A percentile compares a stretch with the other conserved stretches of the same genome.
These are phyloP conservation scores for Nothobranchius furzeri DNA, from an alignment of 2,113 vertebrate species.

Conservation along the genomic window DNA sequence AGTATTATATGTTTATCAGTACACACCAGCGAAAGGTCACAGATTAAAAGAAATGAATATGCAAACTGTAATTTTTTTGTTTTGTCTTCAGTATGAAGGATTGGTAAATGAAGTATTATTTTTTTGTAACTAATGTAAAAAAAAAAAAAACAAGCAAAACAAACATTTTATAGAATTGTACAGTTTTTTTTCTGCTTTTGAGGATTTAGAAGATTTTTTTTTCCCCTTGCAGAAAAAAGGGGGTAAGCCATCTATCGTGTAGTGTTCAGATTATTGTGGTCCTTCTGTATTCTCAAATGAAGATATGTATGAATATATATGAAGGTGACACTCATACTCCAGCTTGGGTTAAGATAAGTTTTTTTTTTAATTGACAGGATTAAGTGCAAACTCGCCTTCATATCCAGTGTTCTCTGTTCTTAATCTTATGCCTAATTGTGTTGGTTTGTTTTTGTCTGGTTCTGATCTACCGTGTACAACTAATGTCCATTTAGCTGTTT, in stretches of 20 bases:
- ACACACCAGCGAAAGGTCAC: conserved; percentile 94
- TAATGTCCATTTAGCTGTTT: not conserved
- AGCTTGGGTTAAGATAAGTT: conserved; percentile 52
- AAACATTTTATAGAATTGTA: conserved; percentile 99
- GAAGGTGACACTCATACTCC: conserved; percentile 78
- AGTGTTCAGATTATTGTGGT: conserved; percentile 69
- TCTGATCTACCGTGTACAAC: not conserved
- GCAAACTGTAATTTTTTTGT: conserved; percentile 61
- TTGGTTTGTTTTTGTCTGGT: conserved; percentile 34
- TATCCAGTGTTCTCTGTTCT: conserved; percentile 36
- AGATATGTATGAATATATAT: conserved; percentile 77
- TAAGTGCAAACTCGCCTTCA: conserved; percentile 13
- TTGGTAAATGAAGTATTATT: conserved; percentile 93
- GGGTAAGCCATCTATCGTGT: conserved; percentile 71
- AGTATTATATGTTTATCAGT: conserved; percentile 84
- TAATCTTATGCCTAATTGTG: conserved; percentile 30
- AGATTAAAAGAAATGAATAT: conserved; percentile 86
- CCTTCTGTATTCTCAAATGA: conserved; percentile 73
- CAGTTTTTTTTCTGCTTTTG: conserved; percentile 82
- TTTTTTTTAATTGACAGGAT: conserved; percentile 46
- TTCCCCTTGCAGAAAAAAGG: conserved; percentile 57
- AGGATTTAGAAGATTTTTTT: conserved; percentile 39
- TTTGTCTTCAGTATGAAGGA: conserved; percentile 88
- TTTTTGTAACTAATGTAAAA: conserved; percentile 99
- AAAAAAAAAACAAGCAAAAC: conserved; percentile 66